Base-by-base conservation (phyloP, 1,140 invertebrate genomes). In the Aleiodes sp. region DNA sequence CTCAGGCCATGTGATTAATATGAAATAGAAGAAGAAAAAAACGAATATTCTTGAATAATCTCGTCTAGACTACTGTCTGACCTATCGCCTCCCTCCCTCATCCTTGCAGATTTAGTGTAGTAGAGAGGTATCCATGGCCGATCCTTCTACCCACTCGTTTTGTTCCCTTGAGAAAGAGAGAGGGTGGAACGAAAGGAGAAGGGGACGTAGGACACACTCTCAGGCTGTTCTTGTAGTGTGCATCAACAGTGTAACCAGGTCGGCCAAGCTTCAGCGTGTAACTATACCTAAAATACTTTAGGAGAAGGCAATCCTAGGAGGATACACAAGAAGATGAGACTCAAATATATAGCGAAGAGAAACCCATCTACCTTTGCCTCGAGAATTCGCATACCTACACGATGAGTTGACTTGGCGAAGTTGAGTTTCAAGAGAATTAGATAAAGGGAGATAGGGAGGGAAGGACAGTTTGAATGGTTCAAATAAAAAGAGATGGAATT, bases 381-480 rank as follows among this genome's bases (percentile, higher is more conserved):
- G 24, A 33, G 33, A 63, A 63, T 63, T 33, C 31, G 61, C 61
- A 63, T 63, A 39, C 61, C 37, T 63, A 7, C 33, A n/a, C 61
- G 61, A 63, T 63, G 61, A 63, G 61, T 63, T 63, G 31, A 63
- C 61, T 21, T 4, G 52, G 39, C 19, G 39, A 43, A 43, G 39
- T 43, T 43, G 39, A 43, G 39, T 16, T 39, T 43, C n/a, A 63
- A 37, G 16, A 39, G 37, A 37, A 3, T 19, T 35, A 12, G 29
- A 39, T 33, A 33, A 37, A 63, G 37, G 33, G 16, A 19, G 33
- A 21, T 1, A 19, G 33, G 6, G 29, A 16, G 3, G 26, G 31
- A 61, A 29, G 26, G 29, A 28, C 9, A n/a, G 9, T 1, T 1
- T 3, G 26, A 33, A 31, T 31, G n/a, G 29, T 7, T 9, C 14